These are phyloP conservation scores for Achatina immaculata DNA, from an alignment of 1,140 invertebrate genomes.

Conservation along the genomic window DNA sequence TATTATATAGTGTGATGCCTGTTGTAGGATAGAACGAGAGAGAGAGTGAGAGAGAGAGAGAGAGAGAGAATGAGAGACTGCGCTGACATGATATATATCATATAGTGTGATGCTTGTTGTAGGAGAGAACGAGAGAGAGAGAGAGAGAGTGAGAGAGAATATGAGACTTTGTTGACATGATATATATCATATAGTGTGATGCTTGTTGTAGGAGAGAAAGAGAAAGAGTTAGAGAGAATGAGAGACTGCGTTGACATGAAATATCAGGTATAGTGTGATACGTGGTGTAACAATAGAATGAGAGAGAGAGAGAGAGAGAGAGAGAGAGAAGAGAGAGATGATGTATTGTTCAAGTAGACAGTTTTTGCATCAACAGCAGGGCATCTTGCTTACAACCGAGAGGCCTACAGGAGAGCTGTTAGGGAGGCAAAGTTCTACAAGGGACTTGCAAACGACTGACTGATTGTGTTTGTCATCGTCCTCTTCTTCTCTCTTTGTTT, in stretches of 20 bases:
- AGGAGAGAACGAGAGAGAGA: slow-evolving; percentile 5
- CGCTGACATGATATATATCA: not conserved
- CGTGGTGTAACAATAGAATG: not conserved
- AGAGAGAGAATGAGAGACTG: not conserved
- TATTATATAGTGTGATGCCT: too few relatives aligned
- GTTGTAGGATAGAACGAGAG: not conserved
- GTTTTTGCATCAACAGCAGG: too few relatives aligned
- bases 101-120: too few relatives aligned
- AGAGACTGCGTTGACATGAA: not conserved
- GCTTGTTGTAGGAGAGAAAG: not conserved
- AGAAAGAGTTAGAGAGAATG: not conserved
- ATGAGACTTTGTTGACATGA: not conserved
- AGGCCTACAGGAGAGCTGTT: too few relatives aligned
- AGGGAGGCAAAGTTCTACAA: too few relatives aligned
- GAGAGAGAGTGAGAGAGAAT: slow-evolving; percentile 20
- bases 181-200: not conserved
- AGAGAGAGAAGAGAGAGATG: not conserved
- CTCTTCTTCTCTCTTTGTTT: too few relatives aligned
- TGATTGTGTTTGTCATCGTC: too few relatives aligned
- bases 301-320: not conserved
- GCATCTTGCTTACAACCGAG: too few relatives aligned
- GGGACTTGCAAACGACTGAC: too few relatives aligned
- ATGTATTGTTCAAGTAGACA: too few relatives aligned
- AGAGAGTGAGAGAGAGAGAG: slow-evolving; percentile 1
- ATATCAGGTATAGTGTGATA: not conserved